Evolutionary conservation across 2,113 vertebrate species (phyloP), one percentile per base, ranked within the genome.

Genomic region (Malaclemys terrapin): DNA sequence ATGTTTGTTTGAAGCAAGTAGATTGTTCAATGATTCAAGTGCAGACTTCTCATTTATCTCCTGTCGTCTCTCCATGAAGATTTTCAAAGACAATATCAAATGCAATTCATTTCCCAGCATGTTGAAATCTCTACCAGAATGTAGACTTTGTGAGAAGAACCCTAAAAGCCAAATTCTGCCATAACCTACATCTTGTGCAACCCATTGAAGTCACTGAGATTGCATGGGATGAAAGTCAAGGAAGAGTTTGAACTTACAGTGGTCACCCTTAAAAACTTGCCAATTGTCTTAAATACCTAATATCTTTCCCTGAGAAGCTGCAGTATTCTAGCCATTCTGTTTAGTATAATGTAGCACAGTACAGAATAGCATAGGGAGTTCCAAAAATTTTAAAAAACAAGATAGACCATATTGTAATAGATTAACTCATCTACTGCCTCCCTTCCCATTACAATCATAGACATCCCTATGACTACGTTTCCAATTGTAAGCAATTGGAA

Each of bases 81-180:
- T 83, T 89, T 92, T 49, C 45, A 80, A 89, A 82, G 38, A 82
- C 76, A 38, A 1, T 80, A 82, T 80, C 69, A 94, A 95, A 92
- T 80, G 2, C 3, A 91, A 82, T 87, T 53, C 6, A 20, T 78
- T 82, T 45, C n/a, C 82, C 88, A 93, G 16, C 13, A 62, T 53
- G 16, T 12, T 86, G 5, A 5, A 85, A 59, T 80, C 2, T 89
- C n/a, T 0, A 89, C 89, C 38, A 59, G 20, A 76, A 80, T 25
- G 50, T 81, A 82, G 10, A 72, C 1, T 27, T 3, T 78, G 2
- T 56, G 38, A 86, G 81, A 80, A 89, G 31, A 85, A 92, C 3
- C 7, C 90, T 10, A 59, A 11, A 54, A 11, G 10, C 42, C 42
- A 76, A 76, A 45, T 45, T 24, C 72, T 45, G 72, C 25, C 84